Evolutionary conservation across 2,888 invertebrate species (phyloP), one percentile per base, ranked within the genome.

Genomic region (Metalampra italica): DNA sequence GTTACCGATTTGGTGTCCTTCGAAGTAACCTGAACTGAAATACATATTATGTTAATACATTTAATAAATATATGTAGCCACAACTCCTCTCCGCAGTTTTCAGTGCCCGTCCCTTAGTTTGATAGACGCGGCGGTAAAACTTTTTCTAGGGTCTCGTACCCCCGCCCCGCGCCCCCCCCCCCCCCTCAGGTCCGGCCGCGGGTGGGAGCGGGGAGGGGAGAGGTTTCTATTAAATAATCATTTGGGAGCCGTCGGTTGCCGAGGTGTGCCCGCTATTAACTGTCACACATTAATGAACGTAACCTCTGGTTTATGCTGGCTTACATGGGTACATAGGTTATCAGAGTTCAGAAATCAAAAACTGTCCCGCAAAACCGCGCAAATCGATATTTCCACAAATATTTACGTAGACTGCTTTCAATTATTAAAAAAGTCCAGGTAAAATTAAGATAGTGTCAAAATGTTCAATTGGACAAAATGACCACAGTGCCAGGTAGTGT

Each of bases 141-240:
- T 85, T 85, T 85, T 85, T 82, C 83, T 80, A 77, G 78, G 80
- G 76, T 66, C 68, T 63, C 74, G 75, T 71, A 68, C 75, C 81
- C 79, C 82, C n/a, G n/a, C n/a, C n/a, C n/a, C n/a, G n/a, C n/a
- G n/a, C n/a, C 75, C 81, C 79, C 82, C 75, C 81, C 79, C 82
- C 75, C 81, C 79, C 82, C 86, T 70, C 67, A 56, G 62, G 75
- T 75, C 72, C 62, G 60, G 59, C 64, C 36, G 36, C n/a, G 7
- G 36, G 64, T 57, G 66, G 66, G 64, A 64, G 68, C 66, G 70
- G 71, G 64, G 69, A n/a, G n/a, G 68, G 71, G 71, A 65, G 75
- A 71, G 68, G 66, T 64, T 76, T 77, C 79, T 81, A 83, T 83
- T 82, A 83, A 83, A 83, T 82, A 83, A 83, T 82, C 78, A 84